phyloP scores from a whole-genome alignment of 2,113 vertebrate genomes.

The Pandion haliaetus region DNA sequence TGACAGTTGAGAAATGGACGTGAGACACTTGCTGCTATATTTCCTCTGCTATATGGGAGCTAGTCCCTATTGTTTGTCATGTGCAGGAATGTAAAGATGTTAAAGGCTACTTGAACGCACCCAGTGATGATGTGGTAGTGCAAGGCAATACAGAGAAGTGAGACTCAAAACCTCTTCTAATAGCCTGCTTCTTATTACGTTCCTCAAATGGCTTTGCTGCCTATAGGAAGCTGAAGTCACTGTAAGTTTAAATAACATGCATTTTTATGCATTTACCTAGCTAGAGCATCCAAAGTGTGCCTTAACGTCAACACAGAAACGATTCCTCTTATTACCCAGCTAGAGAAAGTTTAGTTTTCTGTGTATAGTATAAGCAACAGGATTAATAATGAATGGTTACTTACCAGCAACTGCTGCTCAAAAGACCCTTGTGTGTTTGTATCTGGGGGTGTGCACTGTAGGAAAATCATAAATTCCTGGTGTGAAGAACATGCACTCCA shows the following conservation, averaged over 20 bases:
- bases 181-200: background rate
- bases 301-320: background rate
- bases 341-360: background rate
- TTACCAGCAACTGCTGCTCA: background rate
- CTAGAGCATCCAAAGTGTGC: background rate
- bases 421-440: background rate
- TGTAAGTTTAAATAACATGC: background rate
- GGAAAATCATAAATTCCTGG: background rate
- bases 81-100: background rate
- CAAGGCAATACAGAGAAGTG: background rate
- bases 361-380: background rate
- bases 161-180: background rate
- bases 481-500: background rate
- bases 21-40: constrained; percentile 7
- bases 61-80: background rate
- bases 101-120: background rate
- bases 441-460: background rate
- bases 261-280: background rate
- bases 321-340: background rate
- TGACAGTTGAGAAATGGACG: constrained; percentile 51
- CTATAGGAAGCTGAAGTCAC: background rate
- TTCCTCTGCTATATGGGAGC: background rate
- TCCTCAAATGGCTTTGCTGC: background rate
- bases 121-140: background rate
- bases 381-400: background rate